Evolutionary conservation across 2,797 vertebrate genomes (phyloP), one percentile per base, ranked within the genome.

Genomic region (Poeciliopsis turneri): DNA sequence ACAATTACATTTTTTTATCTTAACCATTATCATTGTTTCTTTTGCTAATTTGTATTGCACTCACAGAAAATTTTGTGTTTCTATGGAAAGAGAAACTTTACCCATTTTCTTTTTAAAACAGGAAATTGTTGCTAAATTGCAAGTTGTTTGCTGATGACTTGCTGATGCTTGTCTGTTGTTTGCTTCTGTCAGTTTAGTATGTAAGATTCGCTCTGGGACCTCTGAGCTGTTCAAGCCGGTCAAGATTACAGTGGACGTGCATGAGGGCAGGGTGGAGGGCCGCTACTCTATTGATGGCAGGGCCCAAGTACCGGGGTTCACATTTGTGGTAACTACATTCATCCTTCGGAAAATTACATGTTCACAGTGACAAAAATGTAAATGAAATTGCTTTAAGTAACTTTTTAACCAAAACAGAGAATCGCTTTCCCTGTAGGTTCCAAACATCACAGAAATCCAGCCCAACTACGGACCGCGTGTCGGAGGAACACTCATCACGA

Each of bases 381-480:
- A 66, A 66, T 4, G 9, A 20, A 2, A 18, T 36, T 66, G 36
- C 25, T 18, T 36, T 57, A 15, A 15, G 25, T 51, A 25, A 3
- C 51, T 15, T 39, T 15, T 20, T 64, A 30, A 61, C 33, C 12
- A 59, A 61, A 77, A 53, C 5, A 77, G 6, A 76, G 5, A 39
- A 6, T 15, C 20, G 3, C 18, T 45, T 18, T 47, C 9, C 33
- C 33, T 82, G 45, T 51, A 99, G 98, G 95, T 96, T 61, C 97
- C 98, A 18, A 88, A 82, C 75, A 86, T 99, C 90, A 96, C 91
- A 25, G 85, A 94, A 41, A 93, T 99, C 77, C 92, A 95, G 28
- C 98, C 98, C 2, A 93, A 92, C 1, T 99, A 97, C 13, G 98
- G 98, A 4, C 98, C 98, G 5, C 93, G n/a, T 36, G 90, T 95